These are phyloP conservation scores for Eugnorisma glareosa DNA, from an alignment of 2,888 invertebrate species.

Conservation along the genomic window DNA sequence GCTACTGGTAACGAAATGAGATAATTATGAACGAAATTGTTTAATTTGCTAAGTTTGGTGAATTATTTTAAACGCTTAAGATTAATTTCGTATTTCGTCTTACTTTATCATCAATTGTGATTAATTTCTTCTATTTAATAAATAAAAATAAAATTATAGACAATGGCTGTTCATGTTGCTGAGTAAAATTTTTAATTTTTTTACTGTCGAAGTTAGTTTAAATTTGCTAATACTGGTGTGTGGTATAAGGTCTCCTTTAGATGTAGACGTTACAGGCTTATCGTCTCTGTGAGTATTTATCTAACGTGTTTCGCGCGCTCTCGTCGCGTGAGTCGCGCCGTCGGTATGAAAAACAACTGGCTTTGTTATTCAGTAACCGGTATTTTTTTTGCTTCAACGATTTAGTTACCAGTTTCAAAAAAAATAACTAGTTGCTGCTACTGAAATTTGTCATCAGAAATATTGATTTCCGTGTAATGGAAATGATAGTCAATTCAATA, in stretches of 20 bases:
- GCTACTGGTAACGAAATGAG: constrained; percentile 74
- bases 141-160: no score
- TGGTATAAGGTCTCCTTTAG: background rate
- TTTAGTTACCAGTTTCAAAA: background rate
- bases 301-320: background rate
- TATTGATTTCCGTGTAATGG: background rate
- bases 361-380: background rate
- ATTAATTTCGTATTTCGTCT: background rate
- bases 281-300: background rate
- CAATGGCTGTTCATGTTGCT: background rate
- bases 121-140: background rate
- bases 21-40: background rate
- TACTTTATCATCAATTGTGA: background rate
- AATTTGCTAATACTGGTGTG: background rate
- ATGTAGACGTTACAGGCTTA: background rate
- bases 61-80: background rate
- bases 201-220: background rate
- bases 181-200: background rate
- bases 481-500: background rate
- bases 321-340: no score
- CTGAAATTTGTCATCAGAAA: background rate
- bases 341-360: background rate
- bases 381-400: background rate
- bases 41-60: constrained; percentile 10
- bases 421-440: background rate